Conservation (phyloP, 1,140 invertebrate species). For the Pogonomyrmex californicus region DNA sequence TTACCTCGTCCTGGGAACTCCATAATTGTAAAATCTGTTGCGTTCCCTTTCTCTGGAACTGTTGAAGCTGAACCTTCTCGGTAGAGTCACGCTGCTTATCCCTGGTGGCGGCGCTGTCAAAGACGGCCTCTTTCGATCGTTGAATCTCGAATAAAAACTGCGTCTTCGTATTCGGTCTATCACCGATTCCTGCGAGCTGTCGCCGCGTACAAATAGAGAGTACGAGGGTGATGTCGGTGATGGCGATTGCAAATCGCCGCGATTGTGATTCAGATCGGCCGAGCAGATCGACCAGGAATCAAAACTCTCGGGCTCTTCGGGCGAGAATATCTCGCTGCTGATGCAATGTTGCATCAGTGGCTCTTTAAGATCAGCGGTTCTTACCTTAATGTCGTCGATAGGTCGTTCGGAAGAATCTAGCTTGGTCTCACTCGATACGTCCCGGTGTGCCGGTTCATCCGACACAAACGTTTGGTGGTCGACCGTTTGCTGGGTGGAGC, state of each 20-base stretch:
- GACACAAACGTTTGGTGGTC: background rate
- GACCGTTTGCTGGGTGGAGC: background rate
- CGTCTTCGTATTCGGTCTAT: constrained; percentile 95
- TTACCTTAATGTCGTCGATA: constrained; percentile 4
- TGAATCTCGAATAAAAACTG: constrained; percentile 95
- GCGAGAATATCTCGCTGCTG: constrained; percentile 87
- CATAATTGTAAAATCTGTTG: constrained; percentile 64
- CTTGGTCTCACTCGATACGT: constrained; percentile 20
- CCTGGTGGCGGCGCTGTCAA: constrained; percentile 79
- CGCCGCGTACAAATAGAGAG: constrained; percentile 79
- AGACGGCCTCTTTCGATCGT: constrained; percentile 90
- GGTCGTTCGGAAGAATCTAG: too few species aligned
- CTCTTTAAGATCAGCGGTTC: background rate
- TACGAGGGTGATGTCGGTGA: constrained; percentile 88
- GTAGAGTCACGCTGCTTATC: constrained; percentile 77
- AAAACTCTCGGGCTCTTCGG: constrained; percentile 89
- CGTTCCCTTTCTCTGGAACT: constrained; percentile 73
- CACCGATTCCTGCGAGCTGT: constrained; percentile 89
- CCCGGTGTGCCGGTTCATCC: background rate
- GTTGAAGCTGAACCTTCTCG: constrained; percentile 83
- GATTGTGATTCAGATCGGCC: constrained; percentile 83
- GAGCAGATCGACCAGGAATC: constrained; percentile 91
- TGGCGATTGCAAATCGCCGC: constrained; percentile 85
- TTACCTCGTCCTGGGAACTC: constrained; percentile 17
- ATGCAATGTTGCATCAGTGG: constrained; percentile 19